Conservation (phyloP, 2,797 vertebrate genomes). For the Enteromius unitaeniatus region DNA sequence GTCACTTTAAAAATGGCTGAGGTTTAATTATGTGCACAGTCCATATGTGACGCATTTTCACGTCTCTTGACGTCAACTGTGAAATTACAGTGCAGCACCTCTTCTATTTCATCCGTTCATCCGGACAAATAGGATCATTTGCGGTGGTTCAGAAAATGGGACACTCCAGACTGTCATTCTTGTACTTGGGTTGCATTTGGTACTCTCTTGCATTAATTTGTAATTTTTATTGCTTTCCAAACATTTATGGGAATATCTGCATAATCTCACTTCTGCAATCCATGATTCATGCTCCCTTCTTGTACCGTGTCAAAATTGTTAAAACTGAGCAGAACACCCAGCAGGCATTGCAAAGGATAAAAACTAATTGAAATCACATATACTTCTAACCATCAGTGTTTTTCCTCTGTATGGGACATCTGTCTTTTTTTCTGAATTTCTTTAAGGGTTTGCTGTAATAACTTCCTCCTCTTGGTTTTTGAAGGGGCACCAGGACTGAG, state of each 20-base stretch:
- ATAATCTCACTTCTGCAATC: not conserved
- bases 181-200: not conserved
- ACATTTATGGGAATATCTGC: conserved; percentile 1
- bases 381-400: not conserved
- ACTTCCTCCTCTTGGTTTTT: not conserved
- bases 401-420: not conserved
- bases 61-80: conserved; percentile 31
- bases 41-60: conserved; percentile 35
- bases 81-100: conserved; percentile 13
- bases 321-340: conserved; percentile 1
- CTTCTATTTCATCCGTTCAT: conserved; percentile 16
- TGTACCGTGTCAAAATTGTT: conserved; percentile 6
- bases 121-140: conserved; percentile 8
- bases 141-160: conserved; percentile 12
- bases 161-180: conserved; percentile 14
- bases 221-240: not conserved
- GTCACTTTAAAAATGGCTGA: conserved; percentile 19
- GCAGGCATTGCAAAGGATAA: not conserved
- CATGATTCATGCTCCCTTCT: not conserved
- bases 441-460: not conserved
- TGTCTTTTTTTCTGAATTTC: not conserved
- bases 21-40: conserved; percentile 23
- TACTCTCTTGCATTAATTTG: not conserved
- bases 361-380: not conserved
- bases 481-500: not conserved